phyloP scores from a whole-genome alignment of 1,140 invertebrate species.

The Hyles euphorbiae region DNA sequence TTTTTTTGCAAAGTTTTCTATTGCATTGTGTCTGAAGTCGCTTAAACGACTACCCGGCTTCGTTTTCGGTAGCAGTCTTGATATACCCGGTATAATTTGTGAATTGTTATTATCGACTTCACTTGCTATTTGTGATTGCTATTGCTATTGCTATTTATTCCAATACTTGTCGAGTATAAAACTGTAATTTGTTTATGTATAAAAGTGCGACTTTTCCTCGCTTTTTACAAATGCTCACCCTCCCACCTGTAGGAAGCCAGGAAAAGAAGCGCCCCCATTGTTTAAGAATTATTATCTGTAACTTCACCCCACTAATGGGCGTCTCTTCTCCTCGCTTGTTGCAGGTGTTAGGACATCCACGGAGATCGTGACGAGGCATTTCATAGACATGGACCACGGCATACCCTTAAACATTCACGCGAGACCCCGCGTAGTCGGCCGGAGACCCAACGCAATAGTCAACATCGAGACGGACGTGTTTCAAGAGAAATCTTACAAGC shows the following conservation, averaged over 20 bases:
- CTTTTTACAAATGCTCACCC: slow-evolving; percentile 54
- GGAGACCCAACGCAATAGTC: slow-evolving; percentile 56
- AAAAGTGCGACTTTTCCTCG: slow-evolving; percentile 62
- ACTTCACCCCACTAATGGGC: slow-evolving; percentile 44
- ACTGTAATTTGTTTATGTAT: no score
- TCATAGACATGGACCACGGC: slow-evolving; percentile 61
- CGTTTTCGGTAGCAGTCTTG: no score
- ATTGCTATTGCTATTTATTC: no score
- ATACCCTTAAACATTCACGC: slow-evolving; percentile 61
- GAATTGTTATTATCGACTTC: no score
- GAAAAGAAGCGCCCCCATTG: slow-evolving; percentile 63
- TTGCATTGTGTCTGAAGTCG: no score
- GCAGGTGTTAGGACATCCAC: slow-evolving; percentile 64
- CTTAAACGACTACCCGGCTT: no score
- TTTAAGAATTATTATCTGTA: slow-evolving; percentile 19
- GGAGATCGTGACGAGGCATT: slow-evolving; percentile 62
- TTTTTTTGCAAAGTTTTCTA: no score
- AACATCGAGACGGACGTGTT: slow-evolving; percentile 68
- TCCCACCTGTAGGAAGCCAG: slow-evolving; percentile 65
- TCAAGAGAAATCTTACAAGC: slow-evolving; percentile 68
- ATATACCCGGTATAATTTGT: no score
- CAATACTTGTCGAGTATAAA: no score
- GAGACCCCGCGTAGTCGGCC: slow-evolving; percentile 50
- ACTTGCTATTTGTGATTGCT: no score
- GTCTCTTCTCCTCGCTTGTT: slow-evolving; percentile 69